These are phyloP conservation scores for Caerostris darwini DNA, from an alignment of 1,140 invertebrate species.

Conservation along the genomic window DNA sequence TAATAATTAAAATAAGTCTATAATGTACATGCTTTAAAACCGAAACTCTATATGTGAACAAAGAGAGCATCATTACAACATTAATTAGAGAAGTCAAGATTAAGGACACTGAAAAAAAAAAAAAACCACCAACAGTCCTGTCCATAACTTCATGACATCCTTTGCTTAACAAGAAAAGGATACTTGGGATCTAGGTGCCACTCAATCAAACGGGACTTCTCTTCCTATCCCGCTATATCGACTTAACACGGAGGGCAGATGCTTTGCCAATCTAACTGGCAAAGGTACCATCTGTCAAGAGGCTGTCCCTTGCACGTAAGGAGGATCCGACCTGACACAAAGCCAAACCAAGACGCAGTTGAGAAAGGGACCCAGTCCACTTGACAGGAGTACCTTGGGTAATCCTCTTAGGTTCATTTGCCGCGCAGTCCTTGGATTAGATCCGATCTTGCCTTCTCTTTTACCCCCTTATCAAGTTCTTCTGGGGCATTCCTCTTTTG, in stretches of 20 bases:
- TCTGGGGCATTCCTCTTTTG: neutral
- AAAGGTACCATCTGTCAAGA: conserved; percentile 26
- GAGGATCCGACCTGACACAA: neutral
- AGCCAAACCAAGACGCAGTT: neutral
- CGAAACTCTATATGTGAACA: too few relatives aligned
- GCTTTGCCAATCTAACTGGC: neutral
- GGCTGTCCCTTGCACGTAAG: neutral
- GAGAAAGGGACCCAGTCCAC: neutral
- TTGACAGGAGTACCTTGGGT: conserved; percentile 53
- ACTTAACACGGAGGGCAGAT: conserved; percentile 6
- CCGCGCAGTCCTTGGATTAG: conserved; percentile 49
- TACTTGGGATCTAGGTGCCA: neutral
- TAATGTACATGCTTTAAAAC: too few relatives aligned
- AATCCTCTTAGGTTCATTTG: conserved; percentile 66
- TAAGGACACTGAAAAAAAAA: too few relatives aligned
- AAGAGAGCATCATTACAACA: too few relatives aligned
- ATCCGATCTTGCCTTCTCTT: conserved; percentile 27
- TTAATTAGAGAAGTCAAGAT: too few relatives aligned
- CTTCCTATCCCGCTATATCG: neutral
- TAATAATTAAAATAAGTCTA: too few relatives aligned
- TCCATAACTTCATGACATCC: too few relatives aligned
- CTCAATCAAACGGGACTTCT: conserved; percentile 18
- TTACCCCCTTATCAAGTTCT: conserved; percentile 1
- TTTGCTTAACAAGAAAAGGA: too few relatives aligned
- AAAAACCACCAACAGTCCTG: too few relatives aligned